Base-by-base conservation (phyloP, 2,888 invertebrate genomes). In the Abrostola triplasia region DNA sequence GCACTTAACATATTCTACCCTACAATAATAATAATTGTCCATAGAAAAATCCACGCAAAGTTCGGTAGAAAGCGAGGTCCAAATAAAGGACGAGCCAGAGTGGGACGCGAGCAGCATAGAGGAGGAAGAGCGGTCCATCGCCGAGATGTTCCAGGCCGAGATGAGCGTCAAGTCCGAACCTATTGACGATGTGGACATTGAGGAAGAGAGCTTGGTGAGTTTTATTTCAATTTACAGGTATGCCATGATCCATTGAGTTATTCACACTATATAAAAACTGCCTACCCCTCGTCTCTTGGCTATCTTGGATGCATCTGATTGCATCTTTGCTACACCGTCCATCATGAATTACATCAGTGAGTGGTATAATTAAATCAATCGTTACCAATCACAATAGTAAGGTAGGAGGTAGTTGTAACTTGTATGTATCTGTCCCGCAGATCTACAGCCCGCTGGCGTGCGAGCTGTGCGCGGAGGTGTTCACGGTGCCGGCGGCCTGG, bases 401-500 rank as follows among this genome's bases (percentile, higher is more conserved):
- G n/a, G n/a, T n/a, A n/a, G n/a, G 24, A 24, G 24, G 1, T 24
- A 24, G 24, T n/a, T n/a, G 41, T 41, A 49, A 42, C 48, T 1
- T 35, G 48, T 35, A 38, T n/a, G 36, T 59, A 35, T 57, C 4
- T 36, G n/a, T n/a, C 24, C 1, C 44, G 5, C 88, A 95, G 91
- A 90, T 96, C 59, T 97, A 97, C 88, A 97, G 97, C 36, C 97
- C 97, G 49, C 91, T 98, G 76, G 96, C 97, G 10, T 98, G 98
- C 90, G 98, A 98, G 89, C 95, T 97, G 85, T 98, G 98, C 88
- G 97, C 97, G 81, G 97, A 97, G 93, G 97, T 97, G 73, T 98
- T 97, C 91, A 96, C 97, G 59, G 95, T 97, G 81, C 97, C 98
- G 63, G 97, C 96, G 12, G 97, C 97, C 67, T 97, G 98, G 97